Percentiles rank a stretch among this genome's conserved stretches.
These are phyloP conservation scores for Steinernema khuongi DNA, from an alignment of 1,140 invertebrate genomes.

Conservation along the genomic window DNA sequence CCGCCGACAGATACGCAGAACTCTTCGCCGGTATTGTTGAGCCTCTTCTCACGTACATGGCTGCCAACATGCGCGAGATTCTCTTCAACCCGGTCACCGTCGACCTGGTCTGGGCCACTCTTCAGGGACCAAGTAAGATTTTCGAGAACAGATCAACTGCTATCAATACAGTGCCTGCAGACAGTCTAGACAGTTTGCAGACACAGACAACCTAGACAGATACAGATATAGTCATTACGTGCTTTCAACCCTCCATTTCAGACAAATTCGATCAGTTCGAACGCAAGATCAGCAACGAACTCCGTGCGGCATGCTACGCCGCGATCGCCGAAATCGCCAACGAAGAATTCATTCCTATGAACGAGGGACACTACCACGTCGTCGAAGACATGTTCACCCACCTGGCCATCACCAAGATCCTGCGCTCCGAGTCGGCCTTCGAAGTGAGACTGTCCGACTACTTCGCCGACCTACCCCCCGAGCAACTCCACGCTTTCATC, in stretches of 20 bases:
- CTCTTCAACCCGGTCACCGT: slow-evolving; percentile 29
- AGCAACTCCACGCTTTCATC: slow-evolving; percentile 30
- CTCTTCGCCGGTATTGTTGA: slow-evolving; percentile 25
- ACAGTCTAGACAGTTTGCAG: neutral
- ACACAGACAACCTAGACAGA: no score
- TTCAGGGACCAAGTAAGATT: slow-evolving; percentile 28
- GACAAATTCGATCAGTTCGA: slow-evolving; percentile 30
- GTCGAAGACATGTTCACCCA: slow-evolving; percentile 30
- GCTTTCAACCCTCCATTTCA: no score
- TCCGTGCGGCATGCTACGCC: slow-evolving; percentile 20
- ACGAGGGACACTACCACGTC: slow-evolving; percentile 28
- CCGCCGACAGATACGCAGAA: slow-evolving; percentile 31
- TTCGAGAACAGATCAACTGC: neutral
- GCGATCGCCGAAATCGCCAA: slow-evolving; percentile 32
- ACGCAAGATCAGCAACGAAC: slow-evolving; percentile 22
- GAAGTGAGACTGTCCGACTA: neutral
- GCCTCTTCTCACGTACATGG: slow-evolving; percentile 28
- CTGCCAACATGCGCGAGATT: slow-evolving; percentile 38
- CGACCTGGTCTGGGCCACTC: slow-evolving; percentile 22
- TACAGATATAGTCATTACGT: no score
- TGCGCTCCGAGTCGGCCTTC: slow-evolving; percentile 17
- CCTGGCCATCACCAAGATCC: slow-evolving; percentile 22
- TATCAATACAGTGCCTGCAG: neutral
- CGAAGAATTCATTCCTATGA: slow-evolving; percentile 38
- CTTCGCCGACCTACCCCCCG: slow-evolving; percentile 26